Evolutionary conservation across 2,888 invertebrate genomes (phyloP).

Genomic region (Allolobophora icterica): DNA sequence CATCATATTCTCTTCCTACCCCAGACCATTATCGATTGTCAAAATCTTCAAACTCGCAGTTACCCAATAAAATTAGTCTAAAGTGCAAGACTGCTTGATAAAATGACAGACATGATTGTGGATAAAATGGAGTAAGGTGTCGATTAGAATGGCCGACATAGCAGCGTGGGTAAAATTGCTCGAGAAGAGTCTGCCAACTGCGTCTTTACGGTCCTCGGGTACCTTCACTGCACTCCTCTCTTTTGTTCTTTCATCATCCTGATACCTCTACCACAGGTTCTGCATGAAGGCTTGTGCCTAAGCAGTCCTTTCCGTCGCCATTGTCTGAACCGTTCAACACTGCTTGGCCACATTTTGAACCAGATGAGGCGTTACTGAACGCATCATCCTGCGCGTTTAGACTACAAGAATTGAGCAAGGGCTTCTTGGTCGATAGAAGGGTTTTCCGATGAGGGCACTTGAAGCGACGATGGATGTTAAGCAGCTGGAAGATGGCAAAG

Average conservation of each 20-base stretch:
- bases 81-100: background rate
- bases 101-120: background rate
- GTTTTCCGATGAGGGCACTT: background rate
- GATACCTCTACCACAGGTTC: background rate
- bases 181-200: background rate
- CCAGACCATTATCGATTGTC: too few species aligned
- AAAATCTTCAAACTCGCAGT: background rate
- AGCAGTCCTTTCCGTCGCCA: background rate
- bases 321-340: background rate
- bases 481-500: constrained; percentile 32
- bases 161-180: too few species aligned
- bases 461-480: background rate
- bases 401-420: background rate
- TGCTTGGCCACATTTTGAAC: too few species aligned
- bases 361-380: background rate
- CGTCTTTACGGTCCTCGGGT: background rate
- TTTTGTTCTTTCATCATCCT: background rate
- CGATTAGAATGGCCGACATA: too few species aligned
- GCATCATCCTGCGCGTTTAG: background rate
- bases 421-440: background rate
- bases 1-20: too few species aligned
- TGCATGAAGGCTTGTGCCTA: background rate
- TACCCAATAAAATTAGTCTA: background rate
- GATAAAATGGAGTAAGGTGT: background rate
- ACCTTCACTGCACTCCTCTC: too few species aligned